Evolutionary conservation across 2,888 invertebrate species (phyloP), one percentile per base, ranked within the genome.

Genomic region (Lasioglossum oenotherae): DNA sequence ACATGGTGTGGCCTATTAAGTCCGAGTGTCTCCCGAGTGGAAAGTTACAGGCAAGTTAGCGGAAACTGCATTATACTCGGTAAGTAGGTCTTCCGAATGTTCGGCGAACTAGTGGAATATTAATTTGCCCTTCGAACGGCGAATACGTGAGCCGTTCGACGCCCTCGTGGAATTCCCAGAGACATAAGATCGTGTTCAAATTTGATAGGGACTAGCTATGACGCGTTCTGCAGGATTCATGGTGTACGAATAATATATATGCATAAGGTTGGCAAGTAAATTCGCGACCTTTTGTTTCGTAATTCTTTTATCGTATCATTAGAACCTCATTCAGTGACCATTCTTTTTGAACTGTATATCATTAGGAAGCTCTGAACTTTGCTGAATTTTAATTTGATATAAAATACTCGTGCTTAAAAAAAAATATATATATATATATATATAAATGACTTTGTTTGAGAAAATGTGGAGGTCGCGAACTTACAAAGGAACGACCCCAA

Each of bases 101-200:
- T 77, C 60, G 67, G 35, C 41, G 74, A 86, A 77, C 79, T 49
- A 57, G 41, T 82, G 57, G 72, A 82, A 82, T 86, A 87, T 86
- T 86, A 80, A 87, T 87, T 87, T 78, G 64, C 38, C 53, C 53
- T 74, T 82, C 31, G 57, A 74, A 44, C 14, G 53, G 31, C 72
- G 83, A 67, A 71, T 46, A 74, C 60, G 71, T 72, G 69, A 67
- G 74, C 27, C 31, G 77, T 67, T 35, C 14, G 27, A 31, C 19
- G 44, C 12, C 31, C 46, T 46, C 12, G n/a, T 19, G 10, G 27
- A 67, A 35, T 31, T 31, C 31, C 46, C 16, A 19, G 46, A 4
- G 72, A 41, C 44, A 44, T 38, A n/a, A 35, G 69, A 38, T 5
- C 23, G 10, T 38, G 69, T 69, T 69, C 23, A 69, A 69, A 69